Conservation (phyloP, 2,888 invertebrate genomes). For the Perdita meconis region DNA sequence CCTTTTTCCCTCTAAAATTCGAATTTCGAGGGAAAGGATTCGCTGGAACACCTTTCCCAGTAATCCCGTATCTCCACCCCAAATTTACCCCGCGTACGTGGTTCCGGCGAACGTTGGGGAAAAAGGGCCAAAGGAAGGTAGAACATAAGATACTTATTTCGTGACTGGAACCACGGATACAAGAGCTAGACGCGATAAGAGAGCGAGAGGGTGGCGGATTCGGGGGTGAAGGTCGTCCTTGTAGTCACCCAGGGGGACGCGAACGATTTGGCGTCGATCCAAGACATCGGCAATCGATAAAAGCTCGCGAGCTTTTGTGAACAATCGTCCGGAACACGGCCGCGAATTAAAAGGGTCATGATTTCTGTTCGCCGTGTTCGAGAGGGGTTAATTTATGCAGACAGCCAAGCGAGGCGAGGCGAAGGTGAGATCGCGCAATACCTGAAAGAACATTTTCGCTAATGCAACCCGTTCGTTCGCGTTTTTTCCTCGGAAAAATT, state of each 20-base stretch:
- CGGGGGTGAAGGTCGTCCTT: constrained; percentile 48
- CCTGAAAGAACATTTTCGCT: not conserved
- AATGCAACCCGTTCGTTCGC: constrained; percentile 9
- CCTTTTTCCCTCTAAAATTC: not conserved
- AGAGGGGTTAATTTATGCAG: constrained; percentile 48
- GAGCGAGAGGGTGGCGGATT: constrained; percentile 16
- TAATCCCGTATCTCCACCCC: not conserved
- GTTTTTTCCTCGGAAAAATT: too few relatives aligned
- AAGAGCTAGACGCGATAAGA: constrained; percentile 13
- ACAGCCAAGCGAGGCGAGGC: too few relatives aligned
- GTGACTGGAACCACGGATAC: not conserved
- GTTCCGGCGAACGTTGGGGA: not conserved
- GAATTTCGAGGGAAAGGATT: not conserved
- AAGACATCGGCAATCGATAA: constrained; percentile 77
- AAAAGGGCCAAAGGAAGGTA: not conserved
- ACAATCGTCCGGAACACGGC: constrained; percentile 65
- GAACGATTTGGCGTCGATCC: constrained; percentile 77
- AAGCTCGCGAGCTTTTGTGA: constrained; percentile 63
- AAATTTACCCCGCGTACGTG: not conserved
- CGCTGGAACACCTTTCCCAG: not conserved
- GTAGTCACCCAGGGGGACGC: constrained; percentile 8
- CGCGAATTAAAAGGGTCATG: constrained; percentile 65
- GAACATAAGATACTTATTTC: constrained; percentile 13
- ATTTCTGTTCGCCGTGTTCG: constrained; percentile 48
- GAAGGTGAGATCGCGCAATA: not conserved